These are phyloP conservation scores for Syngnathus rostellatus DNA, from an alignment of 2,797 vertebrate species.

Conservation along the genomic window DNA sequence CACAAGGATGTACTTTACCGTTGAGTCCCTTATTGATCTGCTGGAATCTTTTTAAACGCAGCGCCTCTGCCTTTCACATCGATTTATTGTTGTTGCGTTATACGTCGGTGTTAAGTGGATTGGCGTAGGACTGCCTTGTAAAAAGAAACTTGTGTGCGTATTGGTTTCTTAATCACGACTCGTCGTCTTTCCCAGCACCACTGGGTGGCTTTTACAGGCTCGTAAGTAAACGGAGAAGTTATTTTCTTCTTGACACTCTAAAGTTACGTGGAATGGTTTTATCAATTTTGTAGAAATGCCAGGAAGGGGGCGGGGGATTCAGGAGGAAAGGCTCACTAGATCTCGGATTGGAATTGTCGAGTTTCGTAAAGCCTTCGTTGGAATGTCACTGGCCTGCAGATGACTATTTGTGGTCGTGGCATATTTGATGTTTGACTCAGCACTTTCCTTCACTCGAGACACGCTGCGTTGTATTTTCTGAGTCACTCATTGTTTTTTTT, in stretches of 20 bases:
- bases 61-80: conserved; percentile 48
- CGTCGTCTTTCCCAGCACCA: conserved; percentile 1
- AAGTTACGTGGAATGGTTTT: not conserved
- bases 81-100: conserved; percentile 59
- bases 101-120: conserved; percentile 57
- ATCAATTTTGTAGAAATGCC: not conserved
- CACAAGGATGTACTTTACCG: conserved; percentile 49
- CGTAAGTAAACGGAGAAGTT: not conserved
- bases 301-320: no score
- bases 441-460: not conserved
- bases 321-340: no score
- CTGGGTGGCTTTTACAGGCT: conserved; percentile 8
- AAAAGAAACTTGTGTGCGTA: conserved; percentile 20
- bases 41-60: conserved; percentile 51
- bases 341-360: not conserved
- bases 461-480: conserved; percentile 2
- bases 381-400: not conserved
- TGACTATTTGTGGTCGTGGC: not conserved
- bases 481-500: conserved; percentile 10
- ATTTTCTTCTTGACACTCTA: not conserved
- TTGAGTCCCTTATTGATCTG: conserved; percentile 49
- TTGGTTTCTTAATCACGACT: conserved; percentile 14
- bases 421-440: not conserved
- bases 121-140: conserved; percentile 42
- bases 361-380: not conserved